phyloP scores from a whole-genome alignment of 1,140 invertebrate genomes.

The Mya arenaria region DNA sequence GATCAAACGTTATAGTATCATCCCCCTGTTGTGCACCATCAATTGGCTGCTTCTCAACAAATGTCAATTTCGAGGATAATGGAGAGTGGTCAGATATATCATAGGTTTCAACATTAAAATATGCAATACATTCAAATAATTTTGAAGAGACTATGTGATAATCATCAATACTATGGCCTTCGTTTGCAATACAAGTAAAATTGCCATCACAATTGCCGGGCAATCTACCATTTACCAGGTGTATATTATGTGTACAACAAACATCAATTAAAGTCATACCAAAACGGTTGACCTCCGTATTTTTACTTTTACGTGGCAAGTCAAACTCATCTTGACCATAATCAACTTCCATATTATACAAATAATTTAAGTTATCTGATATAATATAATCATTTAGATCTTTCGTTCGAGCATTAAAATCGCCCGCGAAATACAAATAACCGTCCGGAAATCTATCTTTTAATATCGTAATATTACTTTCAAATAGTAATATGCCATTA shows the following conservation, averaged over 20 bases:
- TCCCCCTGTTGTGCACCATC: no score
- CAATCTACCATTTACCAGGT: neutral
- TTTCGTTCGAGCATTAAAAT: conserved; percentile 26
- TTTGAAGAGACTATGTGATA: neutral
- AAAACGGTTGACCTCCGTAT: neutral
- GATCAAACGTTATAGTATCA: no score
- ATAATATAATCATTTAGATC: neutral
- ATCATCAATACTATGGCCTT: neutral
- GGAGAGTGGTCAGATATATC: neutral
- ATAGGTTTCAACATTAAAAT: neutral
- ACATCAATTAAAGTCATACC: neutral
- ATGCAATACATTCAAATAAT: neutral
- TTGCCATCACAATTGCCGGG: neutral
- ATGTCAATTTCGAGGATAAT: neutral
- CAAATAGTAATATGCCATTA: conserved; percentile 1
- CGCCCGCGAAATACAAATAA: neutral
- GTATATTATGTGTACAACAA: neutral
- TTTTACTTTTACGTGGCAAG: neutral
- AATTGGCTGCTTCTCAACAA: no score
- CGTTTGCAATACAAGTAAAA: neutral
- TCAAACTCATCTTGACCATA: neutral
- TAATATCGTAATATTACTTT: neutral
- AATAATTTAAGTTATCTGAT: neutral
- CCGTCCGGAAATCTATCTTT: neutral
- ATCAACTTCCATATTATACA: neutral